Evolutionary conservation across 1,140 invertebrate species (phyloP), one percentile per base, ranked within the genome.

Genomic region (Probaryconus sp.): DNA sequence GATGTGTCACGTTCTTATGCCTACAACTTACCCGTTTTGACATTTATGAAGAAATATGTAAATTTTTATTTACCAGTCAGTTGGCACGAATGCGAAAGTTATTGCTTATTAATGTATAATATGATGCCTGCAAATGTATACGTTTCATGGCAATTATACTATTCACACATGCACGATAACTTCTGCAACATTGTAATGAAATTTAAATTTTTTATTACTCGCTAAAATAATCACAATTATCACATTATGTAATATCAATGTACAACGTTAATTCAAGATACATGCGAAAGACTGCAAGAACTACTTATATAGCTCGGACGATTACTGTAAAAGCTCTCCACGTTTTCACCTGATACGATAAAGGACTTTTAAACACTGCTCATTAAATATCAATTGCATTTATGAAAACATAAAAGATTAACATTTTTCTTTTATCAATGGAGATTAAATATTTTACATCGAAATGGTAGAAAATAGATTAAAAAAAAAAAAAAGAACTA

Each of bases 211-310:
- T 63, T 55, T 18, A 7, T 14, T 47, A 65, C 35, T 31, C 33
- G 43, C 63, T 67, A 67, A 56, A 56, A 56, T 50, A 2, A 67
- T 42, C 51, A 65, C 61, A 56, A 67, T 47, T 56, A 67, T 67
- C 63, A 67, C 63, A 67, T 67, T 50, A 50, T 10, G 43, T 48
- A 67, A 56, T 67, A 67, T 67, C 63, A 67, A 56, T 50, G 43
- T 56, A 56, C 42, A 55, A 18, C 20, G 33, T 26, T 63, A 51
- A 42, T 58, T 37, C 7, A 24, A 24, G 21, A 14, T 28, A 24
- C n/a, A n/a, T n/a, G n/a, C n/a, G n/a, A n/a, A n/a, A n/a, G n/a
- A n/a, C n/a, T n/a, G n/a, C n/a, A n/a, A n/a, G n/a, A n/a, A n/a
- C n/a, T n/a, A n/a, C n/a, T n/a, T n/a, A n/a, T n/a, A n/a, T n/a